Evolutionary conservation across 2,113 vertebrate species (phyloP), one percentile per base, ranked within the genome.

Genomic region (Turnix velox): DNA sequence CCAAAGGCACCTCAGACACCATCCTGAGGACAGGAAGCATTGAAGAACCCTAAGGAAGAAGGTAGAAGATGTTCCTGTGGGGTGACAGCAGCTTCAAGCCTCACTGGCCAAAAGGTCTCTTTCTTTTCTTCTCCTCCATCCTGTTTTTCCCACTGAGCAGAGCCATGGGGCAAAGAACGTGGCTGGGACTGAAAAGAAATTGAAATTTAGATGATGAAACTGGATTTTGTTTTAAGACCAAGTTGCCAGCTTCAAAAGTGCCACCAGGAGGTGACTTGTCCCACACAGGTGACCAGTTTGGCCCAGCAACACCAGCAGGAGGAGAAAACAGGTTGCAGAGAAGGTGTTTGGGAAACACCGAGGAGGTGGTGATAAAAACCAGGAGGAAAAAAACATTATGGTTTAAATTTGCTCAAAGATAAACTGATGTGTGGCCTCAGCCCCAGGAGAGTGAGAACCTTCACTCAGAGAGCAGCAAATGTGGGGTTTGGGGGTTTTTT

Each of bases 141-240:
- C 27, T 2, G 5, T 15, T 33, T 24, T 55, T 63, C 18, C 18
- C 35, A 1, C 4, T 10, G 51, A 18, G 3, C 33, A 10, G 20
- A 37, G 40, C n/a, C n/a, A n/a, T n/a, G n/a, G 18, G n/a, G 33
- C 10, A 31, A 12, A 54, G 27, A 37, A n/a, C n/a, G n/a, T n/a
- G n/a, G 27, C 33, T 6, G 2, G 9, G 24, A 7, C 46, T 22
- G 52, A 30, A 28, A 58, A 72, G 30, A 57, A 59, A 58, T 84
- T 51, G 4, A 28, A 49, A 74, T 49, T 59, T 10, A 14, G 19
- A 61, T 84, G 84, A 81, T 25, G 91, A 85, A 96, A 86, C 45
- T 88, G 66, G 83, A 69, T 95, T 90, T 87, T 91, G 59, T 59
- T 90, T 79, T 68, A 87, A 80, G 77, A 87, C 33, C 35, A 20